Base-by-base conservation (phyloP, 1,140 invertebrate genomes). In the Drosophila oshimai region DNA sequence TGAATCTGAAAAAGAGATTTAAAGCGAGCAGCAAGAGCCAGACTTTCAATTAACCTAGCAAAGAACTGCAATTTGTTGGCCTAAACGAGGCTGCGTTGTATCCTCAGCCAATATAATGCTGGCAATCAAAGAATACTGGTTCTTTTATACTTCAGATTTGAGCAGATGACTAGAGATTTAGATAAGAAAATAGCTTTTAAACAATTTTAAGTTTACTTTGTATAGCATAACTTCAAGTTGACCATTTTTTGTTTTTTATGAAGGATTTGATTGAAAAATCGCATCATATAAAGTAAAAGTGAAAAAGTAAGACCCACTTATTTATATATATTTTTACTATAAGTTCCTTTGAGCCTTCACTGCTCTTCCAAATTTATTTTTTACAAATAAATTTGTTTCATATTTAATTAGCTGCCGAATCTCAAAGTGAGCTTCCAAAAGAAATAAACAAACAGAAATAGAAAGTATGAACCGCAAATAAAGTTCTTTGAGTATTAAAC, bases 401-500 rank as follows among this genome's bases (percentile, higher is more conserved):
- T 22, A 61, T 46, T 61, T 46, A 61, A 61, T 64, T 61, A 64
- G 55, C 31, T 33, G 17, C n/a, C 20, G 10, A 39, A 41, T 41
- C 13, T 10, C 13, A 44, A 50, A 18, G 13, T 18, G 15, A 17
- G n/a, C 18, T 6, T 20, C 13, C 7, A 10, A 7, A 28, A 24
- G 28, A 6, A 17, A 12, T 3, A 4, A 34, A 6, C 41, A 37
- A 62, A 47, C 57, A 31, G 12, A 54, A 60, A 37, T 18, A 31
- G 12, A 6, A 62, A 62, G 34, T 29, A 45, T 53, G 51, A 57
- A 71, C 61, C 50, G 34, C 62, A 70, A 28, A 47, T 57, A 60
- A 74, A 60, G 60, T 73, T 65, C 68, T 73, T 64, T 61, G 55
- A 51, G 49, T 46, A 68, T 72, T 62, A 58, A 31, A 34, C 20